Evolutionary conservation across 2,797 vertebrate species (phyloP).

Genomic region (Lepus oiostolus): DNA sequence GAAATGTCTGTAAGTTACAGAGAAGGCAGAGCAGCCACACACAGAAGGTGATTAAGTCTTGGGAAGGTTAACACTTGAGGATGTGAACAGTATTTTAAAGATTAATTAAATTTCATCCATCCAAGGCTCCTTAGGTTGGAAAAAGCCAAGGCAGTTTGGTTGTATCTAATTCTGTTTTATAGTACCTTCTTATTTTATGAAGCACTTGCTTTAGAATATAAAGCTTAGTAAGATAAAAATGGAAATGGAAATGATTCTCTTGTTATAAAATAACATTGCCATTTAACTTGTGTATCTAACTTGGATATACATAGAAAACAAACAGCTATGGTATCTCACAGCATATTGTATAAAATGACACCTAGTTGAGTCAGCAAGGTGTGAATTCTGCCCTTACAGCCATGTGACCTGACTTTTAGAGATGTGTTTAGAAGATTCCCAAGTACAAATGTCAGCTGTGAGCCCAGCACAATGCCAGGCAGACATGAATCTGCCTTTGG

Average conservation of each 20-base stretch:
- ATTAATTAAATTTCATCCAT: constrained; percentile 70
- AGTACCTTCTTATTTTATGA: background rate
- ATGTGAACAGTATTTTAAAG: constrained; percentile 68
- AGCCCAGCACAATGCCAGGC: too few species aligned
- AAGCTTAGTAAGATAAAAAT: constrained; percentile 7
- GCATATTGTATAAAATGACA: background rate
- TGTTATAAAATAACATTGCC: background rate
- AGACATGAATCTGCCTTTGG: background rate
- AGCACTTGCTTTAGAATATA: background rate
- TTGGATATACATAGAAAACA: background rate
- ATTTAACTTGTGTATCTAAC: background rate
- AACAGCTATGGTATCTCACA: background rate
- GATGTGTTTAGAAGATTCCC: background rate
- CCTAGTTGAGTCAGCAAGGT: background rate
- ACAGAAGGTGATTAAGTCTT: constrained; percentile 57
- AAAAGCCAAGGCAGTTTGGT: background rate
- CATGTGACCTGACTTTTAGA: background rate
- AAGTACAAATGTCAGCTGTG: background rate
- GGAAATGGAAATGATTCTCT: background rate
- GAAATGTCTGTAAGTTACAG: constrained; percentile 54
- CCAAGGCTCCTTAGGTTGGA: constrained; percentile 36
- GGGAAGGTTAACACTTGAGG: constrained; percentile 68
- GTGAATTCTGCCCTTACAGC: background rate
- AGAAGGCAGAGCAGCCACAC: constrained; percentile 60
- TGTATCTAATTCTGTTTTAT: background rate